Evolutionary conservation across 92 coral and sea anemone species (phyloP), one percentile per base, ranked within the genome.

Genomic region (Micromussa lordhowensis): DNA sequence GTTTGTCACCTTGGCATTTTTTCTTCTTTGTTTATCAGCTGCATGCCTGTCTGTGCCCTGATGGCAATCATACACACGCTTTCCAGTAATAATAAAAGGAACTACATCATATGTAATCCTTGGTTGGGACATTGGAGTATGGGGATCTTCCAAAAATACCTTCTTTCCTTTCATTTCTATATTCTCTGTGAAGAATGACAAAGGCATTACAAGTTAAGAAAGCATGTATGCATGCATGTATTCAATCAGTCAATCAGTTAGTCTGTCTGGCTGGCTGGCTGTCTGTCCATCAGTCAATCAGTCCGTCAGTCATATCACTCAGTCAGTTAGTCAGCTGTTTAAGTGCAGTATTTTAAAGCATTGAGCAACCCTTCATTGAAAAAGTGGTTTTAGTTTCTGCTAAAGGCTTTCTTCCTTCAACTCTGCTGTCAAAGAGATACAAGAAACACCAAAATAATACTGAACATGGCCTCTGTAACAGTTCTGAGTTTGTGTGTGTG

Each of bases 61-160:
- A 22, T 91, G 93, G 77, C 93, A 86, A 19, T 86, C 90, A 73
- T 77, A 71, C n/a, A 86, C 83, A 78, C 80, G 78, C 80, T 81
- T 49, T 31, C 90, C 93, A 40, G 40, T n/a, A 1, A 90, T 80
- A 6, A 84, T 15, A 81, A 44, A 84, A 34, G 91, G 88, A 4
- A 73, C 78, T 61, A 91, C 93, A 61, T 91, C 88, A 72, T 83
- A 86, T 14, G 51, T 30, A 1, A 91, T 79, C 48, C 93, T 86
- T 72, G 69, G 61, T 28, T 70, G 85, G 66, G 82, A 71, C 61
- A 66, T 22, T 12, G 64, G 22, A 24, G 80, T 35, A 28, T 91
- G 78, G n/a, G 94, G 69, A 76, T 91, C 91, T 83, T 91, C 91
- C 82, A 88, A 88, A 75, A 64, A 88, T 26, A 88, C 92, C 80